Evolutionary conservation across 2,797 vertebrate genomes (phyloP), one percentile per base, ranked within the genome.

Genomic region (Sandelia bainsii): DNA sequence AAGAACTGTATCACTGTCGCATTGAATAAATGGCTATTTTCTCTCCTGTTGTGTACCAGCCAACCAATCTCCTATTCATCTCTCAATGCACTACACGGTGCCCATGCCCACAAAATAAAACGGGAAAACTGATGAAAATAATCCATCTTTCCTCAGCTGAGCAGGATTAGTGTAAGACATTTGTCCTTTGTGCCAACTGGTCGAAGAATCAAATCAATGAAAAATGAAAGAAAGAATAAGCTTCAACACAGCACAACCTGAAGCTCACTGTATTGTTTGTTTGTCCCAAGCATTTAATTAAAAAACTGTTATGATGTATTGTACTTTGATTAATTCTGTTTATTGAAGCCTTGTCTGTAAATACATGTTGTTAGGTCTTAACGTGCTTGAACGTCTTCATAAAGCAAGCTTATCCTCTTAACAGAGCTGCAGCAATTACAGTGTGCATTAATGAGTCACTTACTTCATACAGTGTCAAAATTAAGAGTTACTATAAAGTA

Each of bases 131-230:
- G 80, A 78, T 25, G 56, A 75, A 74, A 81, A 72, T 57, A 81
- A 87, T 82, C 71, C 70, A 75, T 76, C 78, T 78, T 42, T 22
- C 46, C 44, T 67, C 44, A 60, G 42, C 17, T 23, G 42, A 73
- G 61, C 46, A 16, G 40, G 61, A 79, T 65, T 27, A 44, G 61
- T 62, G 39, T 3, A 46, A 52, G 14, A 39, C 9, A 34, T 79
- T 45, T 61, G 57, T 62, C 58, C 22, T 49, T 10, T 32, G 53
- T 57, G 48, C 23, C 9, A 53, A 44, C 37, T n/a, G 20, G 56
- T 3, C 63, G 61, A 80, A 49, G 63, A 61, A 66, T 52, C 39
- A 7, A 56, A 67, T 52, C 51, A 19, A 6, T n/a, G 39, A 58
- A 39, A 59, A 32, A 75, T 20, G 5, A 68, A 73, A 13, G 16